Conservation (phyloP, 2,888 invertebrate genomes). For the Hofmannophila pseudospretella region DNA sequence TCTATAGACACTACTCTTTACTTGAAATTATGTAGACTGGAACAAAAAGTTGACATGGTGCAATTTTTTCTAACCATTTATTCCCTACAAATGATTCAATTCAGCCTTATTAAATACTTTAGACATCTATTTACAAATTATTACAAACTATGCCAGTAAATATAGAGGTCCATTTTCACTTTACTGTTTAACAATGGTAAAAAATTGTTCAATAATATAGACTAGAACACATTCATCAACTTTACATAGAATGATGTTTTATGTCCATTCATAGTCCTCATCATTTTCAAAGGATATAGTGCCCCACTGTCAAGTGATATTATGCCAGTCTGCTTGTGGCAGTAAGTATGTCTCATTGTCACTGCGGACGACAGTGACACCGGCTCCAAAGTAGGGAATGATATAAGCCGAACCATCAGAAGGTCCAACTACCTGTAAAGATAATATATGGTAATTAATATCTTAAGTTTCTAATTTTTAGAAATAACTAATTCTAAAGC, state of each 20-base stretch:
- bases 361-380: constrained; percentile 86
- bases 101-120: not conserved
- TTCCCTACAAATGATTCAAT: not conserved
- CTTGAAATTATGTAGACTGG: no score
- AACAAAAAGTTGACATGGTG: no score
- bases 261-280: constrained; percentile 73
- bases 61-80: not conserved
- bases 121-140: not conserved
- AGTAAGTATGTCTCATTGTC: constrained; percentile 91
- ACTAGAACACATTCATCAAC: not conserved
- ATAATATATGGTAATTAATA: no score
- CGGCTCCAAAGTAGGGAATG: constrained; percentile 95
- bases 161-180: not conserved
- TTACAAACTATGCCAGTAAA: not conserved
- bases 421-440: constrained; percentile 87
- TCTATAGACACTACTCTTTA: no score
- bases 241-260: constrained; percentile 19
- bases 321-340: constrained; percentile 87
- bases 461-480: not conserved
- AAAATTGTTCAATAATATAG: not conserved
- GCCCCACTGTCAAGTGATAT: constrained; percentile 75
- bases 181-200: no score
- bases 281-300: constrained; percentile 66
- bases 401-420: constrained; percentile 97
- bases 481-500: no score